Evolutionary conservation across 1,140 invertebrate species (phyloP).

Genomic region (Drosophila paulistorum): DNA sequence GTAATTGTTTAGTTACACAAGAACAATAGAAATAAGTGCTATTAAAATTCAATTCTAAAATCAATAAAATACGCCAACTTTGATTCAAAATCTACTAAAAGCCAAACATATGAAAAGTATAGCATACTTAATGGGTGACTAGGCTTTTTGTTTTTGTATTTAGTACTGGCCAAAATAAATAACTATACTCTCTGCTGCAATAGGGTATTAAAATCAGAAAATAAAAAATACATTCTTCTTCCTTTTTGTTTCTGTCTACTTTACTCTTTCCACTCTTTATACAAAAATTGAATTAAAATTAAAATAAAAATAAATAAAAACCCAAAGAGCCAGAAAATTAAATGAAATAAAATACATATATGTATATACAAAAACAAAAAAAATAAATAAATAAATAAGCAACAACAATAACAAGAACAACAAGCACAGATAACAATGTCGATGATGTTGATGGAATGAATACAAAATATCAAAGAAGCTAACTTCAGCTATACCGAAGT

Average conservation of each 20-base stretch:
- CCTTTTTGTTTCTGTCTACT: not conserved
- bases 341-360: constrained; percentile 54
- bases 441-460: constrained; percentile 45
- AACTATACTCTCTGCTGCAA: not conserved
- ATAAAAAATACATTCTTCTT: constrained; percentile 48
- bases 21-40: too few species aligned
- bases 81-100: too few species aligned
- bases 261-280: constrained; percentile 25
- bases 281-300: constrained; percentile 74
- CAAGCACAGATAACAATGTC: constrained; percentile 47
- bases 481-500: too few species aligned
- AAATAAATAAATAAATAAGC: constrained; percentile 9
- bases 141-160: too few species aligned
- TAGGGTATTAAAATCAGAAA: constrained; percentile 26
- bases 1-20: not conserved
- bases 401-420: constrained; percentile 30
- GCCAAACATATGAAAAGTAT: too few species aligned
- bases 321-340: constrained; percentile 43
- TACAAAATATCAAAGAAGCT: not conserved
- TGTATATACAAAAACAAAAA: constrained; percentile 28
- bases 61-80: too few species aligned
- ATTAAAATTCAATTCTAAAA: not conserved
- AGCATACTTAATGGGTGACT: too few species aligned
- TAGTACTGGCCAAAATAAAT: not conserved
- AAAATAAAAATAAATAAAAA: constrained; percentile 50